Percentiles rank a stretch among this genome's conserved stretches.
Evolutionary conservation across 2,113 vertebrate species (phyloP).

Genomic region (Ovibos moschatus): DNA sequence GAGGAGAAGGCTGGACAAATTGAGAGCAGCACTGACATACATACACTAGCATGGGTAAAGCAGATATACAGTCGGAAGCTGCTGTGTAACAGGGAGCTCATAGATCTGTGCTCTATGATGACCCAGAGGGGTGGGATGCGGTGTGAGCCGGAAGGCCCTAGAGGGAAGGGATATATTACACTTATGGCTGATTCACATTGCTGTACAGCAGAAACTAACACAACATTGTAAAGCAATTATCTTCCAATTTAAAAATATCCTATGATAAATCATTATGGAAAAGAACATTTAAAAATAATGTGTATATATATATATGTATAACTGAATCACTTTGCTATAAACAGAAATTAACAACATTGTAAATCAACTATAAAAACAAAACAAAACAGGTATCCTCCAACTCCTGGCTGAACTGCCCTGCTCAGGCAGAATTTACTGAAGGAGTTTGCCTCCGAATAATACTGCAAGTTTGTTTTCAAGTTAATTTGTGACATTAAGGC

Average conservation of each 20-base stretch:
- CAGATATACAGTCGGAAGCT: not conserved
- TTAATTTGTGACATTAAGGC: constrained; percentile 59
- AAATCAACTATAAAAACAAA: not conserved
- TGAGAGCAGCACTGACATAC: not conserved
- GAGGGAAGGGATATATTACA: not conserved
- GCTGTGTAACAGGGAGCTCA: not conserved
- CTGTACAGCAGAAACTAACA: not conserved
- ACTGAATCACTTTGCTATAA: not conserved
- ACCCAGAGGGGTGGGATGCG: not conserved
- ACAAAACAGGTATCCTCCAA: not conserved
- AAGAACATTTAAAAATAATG: not conserved
- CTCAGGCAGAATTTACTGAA: not conserved
- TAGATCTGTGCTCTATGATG: not conserved
- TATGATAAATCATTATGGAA: not conserved
- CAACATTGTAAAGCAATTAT: not conserved
- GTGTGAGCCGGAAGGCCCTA: not conserved
- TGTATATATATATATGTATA: not conserved
- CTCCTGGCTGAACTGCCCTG: not conserved
- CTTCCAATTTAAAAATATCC: not conserved
- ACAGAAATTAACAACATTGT: not conserved
- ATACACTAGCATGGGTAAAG: not conserved
- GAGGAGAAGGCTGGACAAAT: not conserved
- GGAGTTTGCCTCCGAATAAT: not conserved
- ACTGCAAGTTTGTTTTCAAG: constrained; percentile 51
- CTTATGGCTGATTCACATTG: not conserved